Evolutionary conservation across 2,888 invertebrate genomes (phyloP).

Genomic region (Nomada lathburiana): DNA sequence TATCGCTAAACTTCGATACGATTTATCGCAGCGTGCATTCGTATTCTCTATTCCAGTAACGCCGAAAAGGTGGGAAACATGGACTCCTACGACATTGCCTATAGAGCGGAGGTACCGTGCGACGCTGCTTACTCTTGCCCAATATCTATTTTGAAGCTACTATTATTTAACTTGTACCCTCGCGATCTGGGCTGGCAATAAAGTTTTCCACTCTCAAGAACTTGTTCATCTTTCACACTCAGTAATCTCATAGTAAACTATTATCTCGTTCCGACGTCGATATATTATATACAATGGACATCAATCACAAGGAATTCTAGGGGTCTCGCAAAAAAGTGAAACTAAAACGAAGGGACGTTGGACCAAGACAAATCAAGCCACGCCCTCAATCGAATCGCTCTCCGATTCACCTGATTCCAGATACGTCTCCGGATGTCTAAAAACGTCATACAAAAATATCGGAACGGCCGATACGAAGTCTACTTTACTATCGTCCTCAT

Average conservation of each 20-base stretch:
- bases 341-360: not conserved
- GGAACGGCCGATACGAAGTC: not conserved
- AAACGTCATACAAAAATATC: not conserved
- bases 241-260: not conserved
- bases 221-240: not conserved
- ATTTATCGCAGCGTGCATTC: not conserved
- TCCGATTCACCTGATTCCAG: not conserved
- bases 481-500: conserved; percentile 16
- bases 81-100: conserved; percentile 79
- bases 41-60: conserved; percentile 69
- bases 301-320: no score
- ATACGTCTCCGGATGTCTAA: not conserved
- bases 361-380: not conserved
- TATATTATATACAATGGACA: no score
- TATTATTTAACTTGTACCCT: conserved; percentile 68
- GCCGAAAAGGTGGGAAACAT: conserved; percentile 58
- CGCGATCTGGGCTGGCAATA: conserved; percentile 37
- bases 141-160: conserved; percentile 78
- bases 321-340: not conserved
- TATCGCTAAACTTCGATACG: not conserved
- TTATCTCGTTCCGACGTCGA: no score
- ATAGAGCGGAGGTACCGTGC: conserved; percentile 72
- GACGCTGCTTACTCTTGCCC: conserved; percentile 78
- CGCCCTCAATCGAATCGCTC: not conserved
- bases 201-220: not conserved